Evolutionary conservation across 2,888 invertebrate genomes (phyloP), one percentile per base, ranked within the genome.

Genomic region (Allolobophora icterica): DNA sequence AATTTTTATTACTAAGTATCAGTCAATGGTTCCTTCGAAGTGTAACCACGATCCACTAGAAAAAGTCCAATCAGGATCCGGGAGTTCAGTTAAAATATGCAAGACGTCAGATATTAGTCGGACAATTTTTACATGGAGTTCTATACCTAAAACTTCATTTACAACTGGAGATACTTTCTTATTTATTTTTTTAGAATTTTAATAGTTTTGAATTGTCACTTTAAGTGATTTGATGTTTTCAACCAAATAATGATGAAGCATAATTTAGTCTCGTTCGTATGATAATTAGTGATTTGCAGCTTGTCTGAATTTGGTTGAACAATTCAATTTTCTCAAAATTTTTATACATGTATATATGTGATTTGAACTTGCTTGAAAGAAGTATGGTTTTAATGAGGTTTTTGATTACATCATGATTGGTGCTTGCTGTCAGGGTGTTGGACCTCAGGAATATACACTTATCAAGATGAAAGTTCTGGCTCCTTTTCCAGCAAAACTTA

Each of bases 381-480:
- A 71, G 71, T 71, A n/a, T 71, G n/a, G n/a, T 71, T n/a, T 71
- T 71, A 71, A 71, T n/a, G 30, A 71, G 30, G n/a, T n/a, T 30
- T 58, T 71, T 71, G n/a, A 71, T n/a, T 71, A 13, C n/a, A 13
- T n/a, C 17, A 13, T 71, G 71, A 11, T 87, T 87, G 87, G 24
- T 87, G 6, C 34, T 84, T 52, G 42, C 4, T 35, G 34, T 91
- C 35, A 95, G 95, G 99, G 99, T 89, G 99, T 99, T 11, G 99
- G 98, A 0, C 98, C 99, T 0, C 99, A 99, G 95, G 99, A 99
- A 95, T 99, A 99, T 94, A 99, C 99, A 2, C 96, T 99, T 0
- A 97, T 99, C 92, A 99, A 99, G 96, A 97, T 99, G 97, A 97
- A 97, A 95, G 95, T 98, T 11, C 94, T 97, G 40, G 96, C 97